Base-by-base conservation (phyloP, 2,113 vertebrate species). In the Choloepus hoffmanni region DNA sequence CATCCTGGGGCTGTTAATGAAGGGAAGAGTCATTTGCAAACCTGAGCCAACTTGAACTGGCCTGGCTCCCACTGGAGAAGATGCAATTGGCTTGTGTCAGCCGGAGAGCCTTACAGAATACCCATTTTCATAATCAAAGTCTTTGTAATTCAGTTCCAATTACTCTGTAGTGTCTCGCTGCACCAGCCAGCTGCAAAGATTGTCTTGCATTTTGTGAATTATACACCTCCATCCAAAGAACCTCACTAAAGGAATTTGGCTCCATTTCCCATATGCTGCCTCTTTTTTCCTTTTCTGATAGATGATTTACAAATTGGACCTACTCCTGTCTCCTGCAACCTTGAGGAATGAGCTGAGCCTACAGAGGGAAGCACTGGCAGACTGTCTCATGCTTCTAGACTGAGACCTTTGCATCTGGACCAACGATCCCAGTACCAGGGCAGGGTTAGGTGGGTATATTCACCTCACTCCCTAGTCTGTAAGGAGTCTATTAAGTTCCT, bases 231-330 rank as follows among this genome's bases (percentile, higher is more conserved):
- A 60, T 88, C 48, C 81, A 94, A 88, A 97, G 33, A 78, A 58
- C 26, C 58, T 28, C 76, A 60, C 67, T 94, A 94, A 97, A 96
- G 60, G 78, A 95, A 97, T 90, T 95, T 97, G 91, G 89, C 94
- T 94, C 50, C 82, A 90, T 97, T 97, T 86, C 74, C 97, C 98
- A 96, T 98, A 96, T 98, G 98, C 81, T 98, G 68, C 3, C 45
- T 94, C 89, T 93, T 63, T 36, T 48, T 87, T 21, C 73, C 50
- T 36, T 68, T n/a, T 21, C 83, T 89, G 79, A 94, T 77, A 94
- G 84, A 77, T 96, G 43, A 73, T 86, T 96, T 96, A 83, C 65
- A 74, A 90, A 97, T 81, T 65, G 68, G 76, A 88, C 40, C 91
- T 45, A 84, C 55, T 92, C 63, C n/a, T 97, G 92, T 89, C 24